These are phyloP conservation scores for Noctua fimbriata DNA, from an alignment of 2,888 invertebrate genomes.

Conservation along the genomic window DNA sequence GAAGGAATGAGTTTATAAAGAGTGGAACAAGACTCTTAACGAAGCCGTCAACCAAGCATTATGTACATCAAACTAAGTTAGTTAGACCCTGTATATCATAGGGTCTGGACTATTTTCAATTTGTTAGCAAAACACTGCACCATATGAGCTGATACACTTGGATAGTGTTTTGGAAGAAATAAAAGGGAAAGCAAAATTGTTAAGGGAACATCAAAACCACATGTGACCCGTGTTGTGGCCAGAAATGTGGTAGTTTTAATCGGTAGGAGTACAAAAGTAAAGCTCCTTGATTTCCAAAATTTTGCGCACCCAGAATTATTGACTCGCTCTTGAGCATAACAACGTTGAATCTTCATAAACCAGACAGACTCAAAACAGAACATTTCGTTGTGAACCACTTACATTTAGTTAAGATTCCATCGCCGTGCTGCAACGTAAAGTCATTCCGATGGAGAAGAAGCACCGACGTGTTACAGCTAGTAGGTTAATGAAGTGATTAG, in stretches of 20 bases:
- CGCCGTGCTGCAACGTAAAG: neutral
- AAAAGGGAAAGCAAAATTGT: neutral
- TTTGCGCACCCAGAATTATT: neutral
- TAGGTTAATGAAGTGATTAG: conserved; percentile 55
- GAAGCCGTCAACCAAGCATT: no score
- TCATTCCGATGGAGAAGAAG: conserved; percentile 7
- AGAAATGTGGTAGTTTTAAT: neutral
- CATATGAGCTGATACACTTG: neutral
- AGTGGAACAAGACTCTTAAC: no score
- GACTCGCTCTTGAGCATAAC: neutral
- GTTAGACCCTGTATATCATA: neutral
- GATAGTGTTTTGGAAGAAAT: neutral
- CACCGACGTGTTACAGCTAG: conserved; percentile 18
- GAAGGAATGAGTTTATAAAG: neutral
- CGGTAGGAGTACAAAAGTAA: no score
- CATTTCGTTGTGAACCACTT: neutral
- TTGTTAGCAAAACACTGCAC: neutral
- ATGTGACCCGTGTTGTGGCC: neutral
- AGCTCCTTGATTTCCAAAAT: neutral
- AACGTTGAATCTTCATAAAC: neutral
- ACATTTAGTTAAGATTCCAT: conserved; percentile 31
- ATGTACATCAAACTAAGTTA: no score
- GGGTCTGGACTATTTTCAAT: neutral
- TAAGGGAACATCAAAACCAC: neutral
- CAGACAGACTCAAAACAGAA: neutral